Conservation (phyloP, 2,797 vertebrate species). For the Clamator glandarius region DNA sequence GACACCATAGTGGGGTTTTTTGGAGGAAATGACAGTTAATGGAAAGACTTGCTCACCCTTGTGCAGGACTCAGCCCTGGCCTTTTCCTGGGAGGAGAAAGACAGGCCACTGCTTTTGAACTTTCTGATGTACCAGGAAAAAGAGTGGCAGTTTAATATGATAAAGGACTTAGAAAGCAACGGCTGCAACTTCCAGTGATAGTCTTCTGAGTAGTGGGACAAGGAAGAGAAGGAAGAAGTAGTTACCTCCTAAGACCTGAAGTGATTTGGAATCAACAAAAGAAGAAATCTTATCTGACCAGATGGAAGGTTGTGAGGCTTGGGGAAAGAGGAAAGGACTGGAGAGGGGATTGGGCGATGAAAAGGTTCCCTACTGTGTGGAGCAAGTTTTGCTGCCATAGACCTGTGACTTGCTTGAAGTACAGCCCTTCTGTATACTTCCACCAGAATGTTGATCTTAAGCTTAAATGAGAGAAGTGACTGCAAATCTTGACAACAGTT, state of each 20-base stretch:
- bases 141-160: background rate
- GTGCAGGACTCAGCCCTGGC: background rate
- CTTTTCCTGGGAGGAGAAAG: background rate
- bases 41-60: background rate
- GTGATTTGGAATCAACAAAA: background rate
- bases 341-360: background rate
- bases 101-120: background rate
- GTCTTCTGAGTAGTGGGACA: background rate
- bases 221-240: background rate
- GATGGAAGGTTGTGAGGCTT: background rate
- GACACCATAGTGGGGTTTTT: background rate
- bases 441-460: background rate
- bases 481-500: background rate
- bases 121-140: background rate
- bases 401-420: background rate
- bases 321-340: background rate
- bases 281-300: background rate
- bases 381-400: background rate
- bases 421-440: background rate
- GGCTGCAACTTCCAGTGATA: background rate
- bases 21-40: background rate
- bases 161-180: background rate
- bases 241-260: background rate
- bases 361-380: background rate
- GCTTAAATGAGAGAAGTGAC: background rate